These are phyloP conservation scores for Pammene fasciana DNA, from an alignment of 2,888 invertebrate genomes.

Conservation along the genomic window DNA sequence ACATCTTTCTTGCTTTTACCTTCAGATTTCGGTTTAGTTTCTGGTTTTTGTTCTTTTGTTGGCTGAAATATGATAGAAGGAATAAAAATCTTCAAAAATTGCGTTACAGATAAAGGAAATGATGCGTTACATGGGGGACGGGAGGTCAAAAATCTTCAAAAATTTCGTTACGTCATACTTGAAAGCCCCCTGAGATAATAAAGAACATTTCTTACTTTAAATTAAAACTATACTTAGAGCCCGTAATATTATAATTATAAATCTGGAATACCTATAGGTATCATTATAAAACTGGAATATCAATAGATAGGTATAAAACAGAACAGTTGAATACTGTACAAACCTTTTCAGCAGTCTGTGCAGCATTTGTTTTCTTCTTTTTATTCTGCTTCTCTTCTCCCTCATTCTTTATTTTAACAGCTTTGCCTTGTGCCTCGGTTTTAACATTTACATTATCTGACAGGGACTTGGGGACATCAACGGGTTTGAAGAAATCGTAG, in stretches of 20 bases:
- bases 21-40: conserved; percentile 1
- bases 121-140: no score
- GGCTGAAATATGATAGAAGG: conserved; percentile 3
- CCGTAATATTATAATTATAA: no score
- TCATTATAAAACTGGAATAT: no score
- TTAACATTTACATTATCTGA: conserved; percentile 43
- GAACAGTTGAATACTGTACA: not conserved
- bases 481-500: conserved; percentile 79
- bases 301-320: no score
- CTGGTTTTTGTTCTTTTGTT: conserved; percentile 9
- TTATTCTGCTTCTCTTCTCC: conserved; percentile 30
- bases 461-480: conserved; percentile 72
- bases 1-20: conserved; percentile 39
- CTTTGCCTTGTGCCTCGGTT: conserved; percentile 31
- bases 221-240: no score
- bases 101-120: no score
- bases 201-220: no score
- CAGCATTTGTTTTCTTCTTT: conserved; percentile 43
- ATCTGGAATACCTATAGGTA: no score
- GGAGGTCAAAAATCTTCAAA: no score
- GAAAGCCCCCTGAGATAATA: no score
- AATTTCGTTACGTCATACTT: no score
- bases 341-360: conserved; percentile 47
- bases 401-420: conserved; percentile 42
- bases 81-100: no score